Base-by-base conservation (phyloP, 2,888 invertebrate genomes). In the Napeogenes inachia region DNA sequence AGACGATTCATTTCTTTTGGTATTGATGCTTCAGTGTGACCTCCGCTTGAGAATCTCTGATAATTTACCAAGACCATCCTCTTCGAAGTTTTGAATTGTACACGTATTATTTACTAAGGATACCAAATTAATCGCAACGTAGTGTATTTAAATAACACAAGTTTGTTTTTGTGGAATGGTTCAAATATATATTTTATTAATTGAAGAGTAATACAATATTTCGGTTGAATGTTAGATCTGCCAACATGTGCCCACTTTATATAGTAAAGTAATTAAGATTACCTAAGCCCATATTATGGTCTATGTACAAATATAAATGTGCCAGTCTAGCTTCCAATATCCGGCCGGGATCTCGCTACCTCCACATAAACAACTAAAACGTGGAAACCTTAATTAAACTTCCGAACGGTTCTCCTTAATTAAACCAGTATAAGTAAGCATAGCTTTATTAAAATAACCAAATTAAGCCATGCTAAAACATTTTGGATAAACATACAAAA, bases 31-130 rank as follows among this genome's bases (percentile, higher is more conserved):
- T 78, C 77, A 71, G 74, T 70, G 76, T 76, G 76, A 68, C 78
- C 82, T 78, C 73, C 73, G 69, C 59, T 79, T 68, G 70, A 85
- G 85, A 74, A 80, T 74, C 73, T 69, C 73, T 73, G 73, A 74
- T 76, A 71, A 68, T 69, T 75, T 76, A 78, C 79, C 80, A 81
- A 82, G 82, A 84, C 73, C 72, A 62, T 60, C 77, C 13, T 13
- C 47, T 47, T 21, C 21, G 21, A 21, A 21, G 21, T 21, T 21
- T n/a, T 21, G 47, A 47, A 13, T 21, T 13, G 13, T 47, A 47
- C n/a, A 50, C 50, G 21, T 50, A 30, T 30, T 30, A 8, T 50
- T 42, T 42, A 42, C 42, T 12, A 10, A 42, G 42, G 42, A 42
- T 10, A 42, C 8, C 10, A 6, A 3, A 3, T 3, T 42, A 3